A percentile compares a stretch with the other conserved stretches of the same genome.
Evolutionary conservation across 2,113 vertebrate genomes (phyloP).

Genomic region (Scortum barcoo): DNA sequence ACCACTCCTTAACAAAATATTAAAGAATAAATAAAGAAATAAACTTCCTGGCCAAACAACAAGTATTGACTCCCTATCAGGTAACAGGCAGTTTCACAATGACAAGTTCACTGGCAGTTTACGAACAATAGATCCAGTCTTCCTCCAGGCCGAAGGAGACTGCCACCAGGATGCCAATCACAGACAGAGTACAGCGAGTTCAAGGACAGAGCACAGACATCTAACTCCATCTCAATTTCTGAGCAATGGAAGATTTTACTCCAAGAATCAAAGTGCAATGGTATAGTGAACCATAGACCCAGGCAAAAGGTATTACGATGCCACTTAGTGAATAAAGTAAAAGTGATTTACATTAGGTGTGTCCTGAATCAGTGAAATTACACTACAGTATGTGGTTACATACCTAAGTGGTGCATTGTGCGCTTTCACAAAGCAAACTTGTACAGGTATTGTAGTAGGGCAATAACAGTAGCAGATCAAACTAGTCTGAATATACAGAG

Average conservation of each 20-base stretch:
- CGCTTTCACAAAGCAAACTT: conserved; percentile 47
- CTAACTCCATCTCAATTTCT: neutral
- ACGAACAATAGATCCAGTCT: conserved; percentile 72
- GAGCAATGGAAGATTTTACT: neutral
- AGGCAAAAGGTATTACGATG: neutral
- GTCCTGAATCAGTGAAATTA: conserved; percentile 34
- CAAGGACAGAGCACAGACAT: conserved; percentile 35
- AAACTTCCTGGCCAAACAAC: conserved; percentile 83
- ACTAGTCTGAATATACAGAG: neutral
- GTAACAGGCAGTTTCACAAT: conserved; percentile 60
- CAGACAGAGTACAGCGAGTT: conserved; percentile 27
- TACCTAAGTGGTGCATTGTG: conserved; percentile 33
- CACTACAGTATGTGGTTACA: conserved; percentile 6
- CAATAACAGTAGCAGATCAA: conserved; percentile 15
- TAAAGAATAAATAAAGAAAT: conserved; percentile 83
- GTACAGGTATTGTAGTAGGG: conserved; percentile 18
- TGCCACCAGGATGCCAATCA: conserved; percentile 59
- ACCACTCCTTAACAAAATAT: conserved; percentile 85
- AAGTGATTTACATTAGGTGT: conserved; percentile 30
- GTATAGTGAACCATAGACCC: neutral
- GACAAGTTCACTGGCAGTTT: conserved; percentile 70
- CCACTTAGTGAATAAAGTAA: conserved; percentile 30
- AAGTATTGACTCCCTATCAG: conserved; percentile 74
- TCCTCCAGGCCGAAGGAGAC: conserved; percentile 46
- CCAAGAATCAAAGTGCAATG: neutral